Conservation (phyloP, 2,888 invertebrate genomes). For the Caenorhabditis sp. region DNA sequence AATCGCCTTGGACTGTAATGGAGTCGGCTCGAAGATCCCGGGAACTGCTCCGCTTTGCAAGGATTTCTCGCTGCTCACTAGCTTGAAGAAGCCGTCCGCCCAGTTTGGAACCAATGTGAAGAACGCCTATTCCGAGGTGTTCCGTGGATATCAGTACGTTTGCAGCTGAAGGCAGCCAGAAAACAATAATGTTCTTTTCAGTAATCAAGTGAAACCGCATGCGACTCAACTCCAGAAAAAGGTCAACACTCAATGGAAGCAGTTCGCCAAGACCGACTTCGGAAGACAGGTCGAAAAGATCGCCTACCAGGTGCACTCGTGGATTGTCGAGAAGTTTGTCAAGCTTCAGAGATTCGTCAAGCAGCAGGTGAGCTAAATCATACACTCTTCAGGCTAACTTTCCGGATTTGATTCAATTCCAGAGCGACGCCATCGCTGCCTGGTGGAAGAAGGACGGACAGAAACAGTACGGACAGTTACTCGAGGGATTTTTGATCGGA, state of each 20-base stretch:
- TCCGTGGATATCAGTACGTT: constrained; percentile 49
- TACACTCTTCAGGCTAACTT: too few species aligned
- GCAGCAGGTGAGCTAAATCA: constrained; percentile 5
- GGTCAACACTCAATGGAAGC: constrained; percentile 15
- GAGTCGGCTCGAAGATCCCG: constrained; percentile 45
- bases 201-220: constrained; percentile 23
- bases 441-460: constrained; percentile 62
- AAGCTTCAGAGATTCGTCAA: constrained; percentile 42
- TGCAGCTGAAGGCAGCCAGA: too few species aligned
- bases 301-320: constrained; percentile 44
- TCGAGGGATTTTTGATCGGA: constrained; percentile 44
- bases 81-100: constrained; percentile 47
- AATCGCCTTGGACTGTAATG: constrained; percentile 40
- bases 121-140: constrained; percentile 40
- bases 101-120: constrained; percentile 38
- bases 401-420: not conserved
- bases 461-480: constrained; percentile 44
- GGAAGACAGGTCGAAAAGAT: constrained; percentile 37
- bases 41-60: constrained; percentile 57
- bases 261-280: constrained; percentile 42
- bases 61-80: constrained; percentile 47
- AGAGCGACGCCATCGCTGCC: constrained; percentile 30
- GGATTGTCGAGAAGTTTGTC: constrained; percentile 46
- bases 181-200: too few species aligned
- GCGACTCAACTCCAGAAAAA: constrained; percentile 1